phyloP scores from a whole-genome alignment of 2,113 vertebrate species.

The Poeciliopsis retropinna region DNA sequence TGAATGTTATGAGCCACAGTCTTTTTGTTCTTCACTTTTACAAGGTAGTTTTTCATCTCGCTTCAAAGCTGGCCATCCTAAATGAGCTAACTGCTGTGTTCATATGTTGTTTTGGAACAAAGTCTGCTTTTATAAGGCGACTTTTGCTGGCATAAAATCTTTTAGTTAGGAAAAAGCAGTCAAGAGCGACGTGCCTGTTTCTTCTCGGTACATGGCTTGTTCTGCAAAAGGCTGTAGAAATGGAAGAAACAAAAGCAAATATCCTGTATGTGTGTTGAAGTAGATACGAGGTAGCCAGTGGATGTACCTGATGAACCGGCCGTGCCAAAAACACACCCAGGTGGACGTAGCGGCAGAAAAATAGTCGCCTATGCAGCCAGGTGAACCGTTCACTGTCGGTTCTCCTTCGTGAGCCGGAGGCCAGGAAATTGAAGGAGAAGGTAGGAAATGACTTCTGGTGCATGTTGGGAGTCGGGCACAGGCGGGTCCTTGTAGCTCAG shows the following conservation, averaged over 20 bases:
- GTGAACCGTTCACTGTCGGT: slow-evolving; percentile 66
- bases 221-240: background rate
- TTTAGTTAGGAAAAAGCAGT: background rate
- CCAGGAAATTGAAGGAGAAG: slow-evolving; percentile 81
- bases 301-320: slow-evolving; percentile 38
- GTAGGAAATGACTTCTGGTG: slow-evolving; percentile 80
- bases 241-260: background rate
- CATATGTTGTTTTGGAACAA: slow-evolving; percentile 56
- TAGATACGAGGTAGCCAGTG: background rate
- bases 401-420: slow-evolving; percentile 47
- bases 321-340: slow-evolving; percentile 26
- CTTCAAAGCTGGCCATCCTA: slow-evolving; percentile 22
- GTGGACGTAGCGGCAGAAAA: slow-evolving; percentile 41
- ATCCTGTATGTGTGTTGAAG: background rate
- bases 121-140: slow-evolving; percentile 37
- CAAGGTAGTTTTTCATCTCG: slow-evolving; percentile 35
- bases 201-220: background rate
- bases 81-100: slow-evolving; percentile 48
- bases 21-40: slow-evolving; percentile 61
- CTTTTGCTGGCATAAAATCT: slow-evolving; percentile 16
- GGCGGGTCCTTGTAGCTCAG: slow-evolving; percentile 68
- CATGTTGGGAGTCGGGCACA: slow-evolving; percentile 63
- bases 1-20: slow-evolving; percentile 24
- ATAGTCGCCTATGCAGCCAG: slow-evolving; percentile 53
- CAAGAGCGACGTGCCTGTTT: background rate